Evolutionary conservation across 2,797 vertebrate species (phyloP).

Genomic region (Chlorospingus flavigularis): DNA sequence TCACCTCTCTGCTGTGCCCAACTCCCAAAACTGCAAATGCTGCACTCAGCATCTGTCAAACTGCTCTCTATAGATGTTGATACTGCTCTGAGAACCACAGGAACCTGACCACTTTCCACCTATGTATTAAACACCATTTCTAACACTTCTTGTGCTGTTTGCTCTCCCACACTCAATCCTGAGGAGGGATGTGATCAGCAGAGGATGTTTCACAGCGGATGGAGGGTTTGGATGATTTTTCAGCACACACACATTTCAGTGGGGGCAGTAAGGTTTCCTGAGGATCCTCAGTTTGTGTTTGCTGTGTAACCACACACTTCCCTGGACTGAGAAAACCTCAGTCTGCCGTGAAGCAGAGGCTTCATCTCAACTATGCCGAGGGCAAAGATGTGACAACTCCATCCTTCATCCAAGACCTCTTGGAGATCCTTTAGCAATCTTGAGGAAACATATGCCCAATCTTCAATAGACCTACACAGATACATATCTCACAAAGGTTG

Average conservation of each 20-base stretch:
- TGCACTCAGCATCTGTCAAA: background rate
- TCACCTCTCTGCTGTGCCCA: background rate
- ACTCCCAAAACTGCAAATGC: background rate
- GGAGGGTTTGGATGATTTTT: background rate
- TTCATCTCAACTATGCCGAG: background rate
- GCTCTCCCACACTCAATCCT: background rate
- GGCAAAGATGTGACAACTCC: background rate
- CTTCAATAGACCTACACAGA: background rate
- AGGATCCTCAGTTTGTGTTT: background rate
- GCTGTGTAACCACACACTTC: background rate
- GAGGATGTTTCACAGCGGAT: fast-evolving
- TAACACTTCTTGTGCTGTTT: background rate
- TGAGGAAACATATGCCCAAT: background rate
- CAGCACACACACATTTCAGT: background rate
- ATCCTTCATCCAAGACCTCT: background rate
- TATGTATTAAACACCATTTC: fast-evolving
- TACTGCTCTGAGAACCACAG: background rate
- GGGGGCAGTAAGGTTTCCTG: background rate
- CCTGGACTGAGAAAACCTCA: background rate
- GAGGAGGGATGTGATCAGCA: background rate
- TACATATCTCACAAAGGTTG: background rate
- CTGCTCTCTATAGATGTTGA: fast-evolving
- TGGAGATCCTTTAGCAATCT: background rate
- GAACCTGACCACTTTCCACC: background rate
- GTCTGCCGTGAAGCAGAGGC: background rate